Conservation (phyloP, 2,888 invertebrate genomes). For the Strigamia crassipes region DNA sequence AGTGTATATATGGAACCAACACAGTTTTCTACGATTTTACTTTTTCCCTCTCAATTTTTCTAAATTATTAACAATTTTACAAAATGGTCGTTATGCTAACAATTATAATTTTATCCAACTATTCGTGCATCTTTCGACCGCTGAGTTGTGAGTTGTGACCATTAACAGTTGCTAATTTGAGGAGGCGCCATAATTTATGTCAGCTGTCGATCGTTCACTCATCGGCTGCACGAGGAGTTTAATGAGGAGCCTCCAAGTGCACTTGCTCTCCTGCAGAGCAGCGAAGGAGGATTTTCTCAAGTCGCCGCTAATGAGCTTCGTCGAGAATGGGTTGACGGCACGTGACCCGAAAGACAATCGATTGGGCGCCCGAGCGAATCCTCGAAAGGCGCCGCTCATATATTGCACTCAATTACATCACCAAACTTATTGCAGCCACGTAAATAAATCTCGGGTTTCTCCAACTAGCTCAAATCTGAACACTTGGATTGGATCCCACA, state of each 20-base stretch:
- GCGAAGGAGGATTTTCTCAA: conserved; percentile 45
- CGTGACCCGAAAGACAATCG: conserved; percentile 44
- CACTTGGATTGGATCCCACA: not conserved
- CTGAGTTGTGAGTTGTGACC: conserved; percentile 43
- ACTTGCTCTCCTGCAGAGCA: conserved; percentile 16
- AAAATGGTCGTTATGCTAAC: not conserved
- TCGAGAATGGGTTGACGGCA: conserved; percentile 45
- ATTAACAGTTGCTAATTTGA: conserved; percentile 45
- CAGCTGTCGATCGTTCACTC: conserved; percentile 43
- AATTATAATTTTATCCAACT: not conserved
- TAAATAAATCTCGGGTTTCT: conserved; percentile 19
- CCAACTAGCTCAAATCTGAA: not conserved
- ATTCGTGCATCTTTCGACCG: conserved; percentile 3
- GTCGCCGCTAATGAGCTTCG: conserved; percentile 47
- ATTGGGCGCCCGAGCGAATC: conserved; percentile 24
- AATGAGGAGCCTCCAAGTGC: conserved; percentile 14
- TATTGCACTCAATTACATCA: conserved; percentile 31
- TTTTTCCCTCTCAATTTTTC: too few species aligned
- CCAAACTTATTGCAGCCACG: conserved; percentile 27
- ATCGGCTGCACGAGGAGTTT: conserved; percentile 41
- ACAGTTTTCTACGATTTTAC: too few species aligned
- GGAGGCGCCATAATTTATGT: conserved; percentile 43
- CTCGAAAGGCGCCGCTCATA: conserved; percentile 28
- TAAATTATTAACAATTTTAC: not conserved
- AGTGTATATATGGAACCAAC: too few species aligned